A percentile compares a stretch with the other conserved stretches of the same genome.
Evolutionary conservation across 1,140 invertebrate species (phyloP).

Genomic region (Sesamia nonagrioides): DNA sequence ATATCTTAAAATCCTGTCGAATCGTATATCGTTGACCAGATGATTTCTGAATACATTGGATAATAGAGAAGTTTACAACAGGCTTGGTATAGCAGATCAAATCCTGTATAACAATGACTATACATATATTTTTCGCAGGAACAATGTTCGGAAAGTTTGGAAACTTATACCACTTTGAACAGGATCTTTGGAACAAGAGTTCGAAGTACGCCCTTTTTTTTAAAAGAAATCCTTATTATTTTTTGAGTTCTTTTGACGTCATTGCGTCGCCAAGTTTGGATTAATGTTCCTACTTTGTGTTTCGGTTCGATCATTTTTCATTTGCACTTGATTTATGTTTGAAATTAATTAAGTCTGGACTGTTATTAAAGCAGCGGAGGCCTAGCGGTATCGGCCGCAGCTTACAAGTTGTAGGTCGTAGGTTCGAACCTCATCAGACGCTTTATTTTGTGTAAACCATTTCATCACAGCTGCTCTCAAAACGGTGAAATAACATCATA

Average conservation of each 20-base stretch:
- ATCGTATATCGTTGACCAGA: background rate
- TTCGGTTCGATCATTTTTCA: background rate
- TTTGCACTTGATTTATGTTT: background rate
- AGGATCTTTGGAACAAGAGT: background rate
- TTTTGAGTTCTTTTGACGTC: background rate
- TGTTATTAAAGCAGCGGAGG: too few relatives aligned
- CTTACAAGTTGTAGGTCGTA: too few relatives aligned
- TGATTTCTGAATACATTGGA: constrained; percentile 19
- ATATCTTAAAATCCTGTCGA: background rate
- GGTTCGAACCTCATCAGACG: too few relatives aligned
- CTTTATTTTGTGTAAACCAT: too few relatives aligned
- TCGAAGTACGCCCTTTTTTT: background rate
- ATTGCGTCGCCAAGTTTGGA: background rate
- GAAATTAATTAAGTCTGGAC: background rate
- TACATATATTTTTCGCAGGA: background rate
- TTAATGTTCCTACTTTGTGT: background rate
- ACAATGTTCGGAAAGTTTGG: background rate
- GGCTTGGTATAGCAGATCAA: background rate
- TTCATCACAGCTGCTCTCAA: too few relatives aligned
- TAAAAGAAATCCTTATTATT: background rate
- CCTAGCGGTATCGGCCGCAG: too few relatives aligned
- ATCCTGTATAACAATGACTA: constrained; percentile 19
- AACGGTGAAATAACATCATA: too few relatives aligned
- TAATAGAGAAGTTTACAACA: constrained; percentile 10
- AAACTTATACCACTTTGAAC: constrained; percentile 7